Evolutionary conservation across 2,888 invertebrate genomes (phyloP).

Genomic region (Choristoneura rosaceana): DNA sequence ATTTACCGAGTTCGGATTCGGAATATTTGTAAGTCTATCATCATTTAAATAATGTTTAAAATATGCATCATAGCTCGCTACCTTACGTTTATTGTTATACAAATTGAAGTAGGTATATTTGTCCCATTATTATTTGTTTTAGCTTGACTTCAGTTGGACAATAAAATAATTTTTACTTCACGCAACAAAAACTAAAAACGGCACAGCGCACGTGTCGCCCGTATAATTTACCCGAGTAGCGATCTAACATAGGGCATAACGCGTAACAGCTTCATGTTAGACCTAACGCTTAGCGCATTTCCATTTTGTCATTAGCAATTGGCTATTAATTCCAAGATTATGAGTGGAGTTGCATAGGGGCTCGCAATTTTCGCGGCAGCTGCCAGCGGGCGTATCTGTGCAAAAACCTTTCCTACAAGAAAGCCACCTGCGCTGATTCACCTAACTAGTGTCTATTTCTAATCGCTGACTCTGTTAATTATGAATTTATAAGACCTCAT

Average conservation of each 20-base stretch:
- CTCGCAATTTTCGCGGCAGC: slow-evolving; percentile 81
- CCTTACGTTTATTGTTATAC: too few relatives aligned
- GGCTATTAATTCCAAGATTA: slow-evolving; percentile 83
- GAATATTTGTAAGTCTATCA: too few relatives aligned
- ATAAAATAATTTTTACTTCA: background rate
- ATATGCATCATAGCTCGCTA: too few relatives aligned
- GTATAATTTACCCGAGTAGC: slow-evolving; percentile 67
- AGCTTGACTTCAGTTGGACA: background rate
- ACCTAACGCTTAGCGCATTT: slow-evolving; percentile 75
- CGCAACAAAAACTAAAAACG: slow-evolving; percentile 20
- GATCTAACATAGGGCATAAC: slow-evolving; percentile 62
- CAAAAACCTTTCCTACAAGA: slow-evolving; percentile 79
- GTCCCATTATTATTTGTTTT: background rate
- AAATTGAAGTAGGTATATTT: too few relatives aligned
- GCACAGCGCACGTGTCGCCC: slow-evolving; percentile 71
- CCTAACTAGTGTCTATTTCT: slow-evolving; percentile 41
- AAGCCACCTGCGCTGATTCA: slow-evolving; percentile 77
- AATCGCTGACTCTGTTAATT: slow-evolving; percentile 33
- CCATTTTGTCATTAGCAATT: slow-evolving; percentile 82
- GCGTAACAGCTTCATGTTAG: slow-evolving; percentile 64
- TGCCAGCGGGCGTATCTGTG: slow-evolving; percentile 70
- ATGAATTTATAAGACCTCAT: slow-evolving; percentile 35
- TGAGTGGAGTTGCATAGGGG: slow-evolving; percentile 77
- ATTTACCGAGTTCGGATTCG: too few relatives aligned
- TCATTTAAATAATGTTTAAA: too few relatives aligned